Evolutionary conservation across 1,140 invertebrate species (phyloP).

Genomic region (Colletes latitarsis): DNA sequence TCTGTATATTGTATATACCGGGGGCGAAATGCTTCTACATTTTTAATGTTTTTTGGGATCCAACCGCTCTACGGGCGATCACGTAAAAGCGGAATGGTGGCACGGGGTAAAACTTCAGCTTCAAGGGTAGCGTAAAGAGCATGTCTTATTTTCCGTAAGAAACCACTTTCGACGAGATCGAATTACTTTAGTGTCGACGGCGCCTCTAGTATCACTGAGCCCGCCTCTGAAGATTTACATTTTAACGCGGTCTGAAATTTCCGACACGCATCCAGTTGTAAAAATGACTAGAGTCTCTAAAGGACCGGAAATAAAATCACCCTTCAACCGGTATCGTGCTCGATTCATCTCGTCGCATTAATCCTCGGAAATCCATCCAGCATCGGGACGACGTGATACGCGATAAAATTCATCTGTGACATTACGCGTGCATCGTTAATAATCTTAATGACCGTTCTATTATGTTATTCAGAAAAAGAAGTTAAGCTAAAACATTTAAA

Average conservation of each 20-base stretch:
- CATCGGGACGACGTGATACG: no score
- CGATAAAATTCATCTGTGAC: no score
- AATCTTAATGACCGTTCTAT: no score
- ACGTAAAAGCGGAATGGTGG: slow-evolving; percentile 17
- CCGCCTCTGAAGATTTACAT: slow-evolving; percentile 30
- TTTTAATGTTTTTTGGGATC: slow-evolving; percentile 35
- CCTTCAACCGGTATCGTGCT: no score
- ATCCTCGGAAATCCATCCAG: no score
- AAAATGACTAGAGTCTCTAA: neutral
- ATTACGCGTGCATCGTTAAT: no score
- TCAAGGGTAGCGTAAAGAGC: slow-evolving; percentile 22
- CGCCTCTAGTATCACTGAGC: neutral
- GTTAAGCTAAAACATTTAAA: no score
- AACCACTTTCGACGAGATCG: slow-evolving; percentile 30
- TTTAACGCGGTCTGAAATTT: slow-evolving; percentile 25
- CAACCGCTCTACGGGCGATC: slow-evolving; percentile 11
- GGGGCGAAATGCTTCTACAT: slow-evolving; percentile 19
- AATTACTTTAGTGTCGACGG: slow-evolving; percentile 25
- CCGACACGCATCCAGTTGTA: neutral
- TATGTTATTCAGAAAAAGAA: no score
- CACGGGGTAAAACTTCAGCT: neutral
- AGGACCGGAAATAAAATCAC: neutral
- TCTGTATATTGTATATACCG: neutral
- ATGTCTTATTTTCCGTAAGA: slow-evolving; percentile 35
- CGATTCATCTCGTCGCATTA: no score